phyloP scores from a whole-genome alignment of 2,113 vertebrate genomes.

The Ahaetulla prasina region DNA sequence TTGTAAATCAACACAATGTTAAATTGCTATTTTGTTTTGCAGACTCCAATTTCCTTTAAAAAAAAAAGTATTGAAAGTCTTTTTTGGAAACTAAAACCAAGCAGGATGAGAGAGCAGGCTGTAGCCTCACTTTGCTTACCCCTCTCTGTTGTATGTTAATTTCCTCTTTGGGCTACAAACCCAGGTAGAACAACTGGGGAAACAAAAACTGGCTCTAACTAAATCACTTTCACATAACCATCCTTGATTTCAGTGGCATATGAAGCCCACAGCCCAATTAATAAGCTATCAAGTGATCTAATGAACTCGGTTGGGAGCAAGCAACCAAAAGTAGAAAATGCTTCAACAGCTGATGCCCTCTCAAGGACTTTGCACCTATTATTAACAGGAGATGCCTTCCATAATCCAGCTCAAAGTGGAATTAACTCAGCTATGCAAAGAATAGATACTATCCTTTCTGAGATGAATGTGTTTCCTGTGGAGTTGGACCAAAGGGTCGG shows the following conservation, averaged over 20 bases:
- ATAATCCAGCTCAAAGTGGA: conserved; percentile 34
- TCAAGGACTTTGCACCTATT: accelerated
- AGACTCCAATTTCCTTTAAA: neutral
- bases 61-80: neutral
- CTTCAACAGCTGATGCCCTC: accelerated
- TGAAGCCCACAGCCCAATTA: accelerated
- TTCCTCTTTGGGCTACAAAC: neutral
- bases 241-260: accelerated
- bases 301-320: neutral
- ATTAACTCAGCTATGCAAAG: conserved; percentile 13
- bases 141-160: neutral
- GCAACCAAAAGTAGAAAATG: neutral
- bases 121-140: neutral
- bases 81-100: neutral
- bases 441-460: conserved; percentile 49
- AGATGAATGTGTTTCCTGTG: neutral
- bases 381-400: accelerated
- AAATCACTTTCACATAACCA: neutral
- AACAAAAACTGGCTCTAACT: neutral
- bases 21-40: neutral
- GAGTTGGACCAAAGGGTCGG: neutral
- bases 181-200: neutral
- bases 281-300: neutral
- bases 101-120: neutral
- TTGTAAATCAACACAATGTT: neutral